These are phyloP conservation scores for Synanceia verrucosa DNA, from an alignment of 2,797 vertebrate genomes.

Conservation along the genomic window DNA sequence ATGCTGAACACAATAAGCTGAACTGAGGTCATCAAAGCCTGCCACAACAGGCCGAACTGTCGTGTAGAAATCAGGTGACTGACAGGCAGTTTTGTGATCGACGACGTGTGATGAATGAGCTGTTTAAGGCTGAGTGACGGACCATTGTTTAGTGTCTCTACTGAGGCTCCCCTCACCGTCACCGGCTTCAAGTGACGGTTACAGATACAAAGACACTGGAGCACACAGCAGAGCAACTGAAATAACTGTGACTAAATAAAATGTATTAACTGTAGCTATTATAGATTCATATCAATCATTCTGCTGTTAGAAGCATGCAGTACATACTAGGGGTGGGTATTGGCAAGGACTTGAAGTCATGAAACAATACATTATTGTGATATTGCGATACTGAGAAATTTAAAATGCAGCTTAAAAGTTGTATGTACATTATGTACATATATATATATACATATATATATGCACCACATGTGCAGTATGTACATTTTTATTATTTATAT, in stretches of 20 bases:
- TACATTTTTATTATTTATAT: no score
- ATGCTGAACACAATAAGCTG: slow-evolving; percentile 20
- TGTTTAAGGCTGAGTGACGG: slow-evolving; percentile 35
- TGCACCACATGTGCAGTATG: no score
- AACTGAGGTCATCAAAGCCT: slow-evolving; percentile 17
- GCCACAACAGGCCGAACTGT: slow-evolving; percentile 14
- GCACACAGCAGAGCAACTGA: not conserved
- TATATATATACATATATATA: no score
- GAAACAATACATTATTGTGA: no score
- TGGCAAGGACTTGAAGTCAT: no score
- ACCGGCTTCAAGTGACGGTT: slow-evolving; percentile 13
- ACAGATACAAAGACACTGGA: slow-evolving; percentile 7
- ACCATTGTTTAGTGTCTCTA: slow-evolving; percentile 14
- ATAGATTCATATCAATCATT: not conserved
- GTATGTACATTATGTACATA: no score
- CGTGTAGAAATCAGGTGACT: slow-evolving; percentile 11
- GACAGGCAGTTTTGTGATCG: slow-evolving; percentile 20
- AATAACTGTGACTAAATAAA: not conserved
- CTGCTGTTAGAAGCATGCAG: not conserved
- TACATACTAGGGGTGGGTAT: no score
- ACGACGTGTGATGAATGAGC: slow-evolving; percentile 30
- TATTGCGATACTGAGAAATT: no score
- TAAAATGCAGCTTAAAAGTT: no score
- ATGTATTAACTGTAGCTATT: not conserved
- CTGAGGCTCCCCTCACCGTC: slow-evolving; percentile 11